These are phyloP conservation scores for Atherinosoma microstoma DNA, from an alignment of 2,797 vertebrate species.

Conservation along the genomic window DNA sequence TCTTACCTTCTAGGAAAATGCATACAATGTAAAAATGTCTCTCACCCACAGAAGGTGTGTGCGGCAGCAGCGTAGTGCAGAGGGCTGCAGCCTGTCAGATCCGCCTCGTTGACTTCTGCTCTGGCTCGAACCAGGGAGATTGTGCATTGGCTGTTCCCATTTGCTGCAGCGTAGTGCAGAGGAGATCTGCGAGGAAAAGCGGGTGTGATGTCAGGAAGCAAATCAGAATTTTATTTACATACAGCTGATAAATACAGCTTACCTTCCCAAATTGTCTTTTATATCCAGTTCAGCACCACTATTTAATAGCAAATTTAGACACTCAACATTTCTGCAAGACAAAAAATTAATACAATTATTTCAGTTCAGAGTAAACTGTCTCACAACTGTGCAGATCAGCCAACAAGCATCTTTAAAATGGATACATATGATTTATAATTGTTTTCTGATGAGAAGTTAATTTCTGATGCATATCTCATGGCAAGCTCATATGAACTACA, in stretches of 20 bases:
- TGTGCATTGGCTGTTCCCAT: constrained; percentile 92
- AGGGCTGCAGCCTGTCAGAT: constrained; percentile 92
- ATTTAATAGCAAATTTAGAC: constrained; percentile 94
- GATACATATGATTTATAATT: neutral
- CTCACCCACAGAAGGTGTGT: constrained; percentile 91
- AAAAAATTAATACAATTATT: neutral
- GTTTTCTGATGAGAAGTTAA: neutral
- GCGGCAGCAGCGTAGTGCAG: constrained; percentile 95
- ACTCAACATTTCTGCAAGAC: constrained; percentile 90
- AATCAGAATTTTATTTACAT: neutral
- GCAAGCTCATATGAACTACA: neutral
- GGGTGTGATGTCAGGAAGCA: constrained; percentile 26
- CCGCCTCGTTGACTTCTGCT: constrained; percentile 89
- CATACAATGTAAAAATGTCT: neutral
- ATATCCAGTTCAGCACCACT: constrained; percentile 89
- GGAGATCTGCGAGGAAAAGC: constrained; percentile 83
- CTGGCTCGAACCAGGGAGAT: constrained; percentile 90
- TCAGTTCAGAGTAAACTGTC: neutral
- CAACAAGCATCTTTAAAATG: neutral
- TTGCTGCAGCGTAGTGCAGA: constrained; percentile 94
- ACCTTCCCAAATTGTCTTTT: constrained; percentile 94
- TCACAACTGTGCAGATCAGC: neutral
- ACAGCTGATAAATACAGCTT: constrained; percentile 6
- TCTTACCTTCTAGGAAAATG: neutral
- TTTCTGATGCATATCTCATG: neutral